These are phyloP conservation scores for Ariolimax columbianus DNA, from an alignment of 2,888 invertebrate species.

Conservation along the genomic window DNA sequence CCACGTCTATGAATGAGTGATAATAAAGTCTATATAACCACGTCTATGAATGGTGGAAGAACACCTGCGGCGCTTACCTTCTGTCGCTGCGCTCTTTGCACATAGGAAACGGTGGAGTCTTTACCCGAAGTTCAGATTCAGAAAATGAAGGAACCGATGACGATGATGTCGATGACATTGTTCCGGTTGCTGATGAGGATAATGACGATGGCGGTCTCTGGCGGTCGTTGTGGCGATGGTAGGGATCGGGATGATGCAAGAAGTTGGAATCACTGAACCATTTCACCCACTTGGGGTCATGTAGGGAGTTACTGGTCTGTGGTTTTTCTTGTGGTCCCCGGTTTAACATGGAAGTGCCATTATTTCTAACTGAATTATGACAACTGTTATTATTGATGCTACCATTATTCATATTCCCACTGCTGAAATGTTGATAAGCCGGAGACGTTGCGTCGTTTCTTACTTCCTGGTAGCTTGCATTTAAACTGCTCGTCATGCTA, in stretches of 20 bases:
- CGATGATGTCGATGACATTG: constrained; percentile 20
- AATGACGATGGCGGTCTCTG: not conserved
- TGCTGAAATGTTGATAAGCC: not conserved
- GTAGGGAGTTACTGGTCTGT: not conserved
- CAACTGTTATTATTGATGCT: not conserved
- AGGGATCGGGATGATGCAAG: not conserved
- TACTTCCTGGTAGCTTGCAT: constrained; percentile 27
- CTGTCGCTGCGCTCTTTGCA: not conserved
- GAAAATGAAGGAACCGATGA: constrained; percentile 30
- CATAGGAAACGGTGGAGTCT: constrained; percentile 40
- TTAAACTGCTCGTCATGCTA: constrained; percentile 40
- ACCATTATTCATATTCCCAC: not conserved
- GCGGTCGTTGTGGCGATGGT: not conserved
- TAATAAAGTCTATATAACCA: no score
- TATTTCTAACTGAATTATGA: not conserved
- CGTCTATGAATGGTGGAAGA: no score
- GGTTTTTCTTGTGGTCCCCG: not conserved
- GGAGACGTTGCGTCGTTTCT: no score
- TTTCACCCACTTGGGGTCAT: not conserved
- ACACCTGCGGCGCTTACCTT: constrained; percentile 10
- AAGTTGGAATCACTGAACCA: constrained; percentile 37
- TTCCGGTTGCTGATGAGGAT: constrained; percentile 25
- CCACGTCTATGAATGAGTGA: no score
- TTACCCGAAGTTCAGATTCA: constrained; percentile 4
- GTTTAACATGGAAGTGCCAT: not conserved